A percentile compares a stretch with the other conserved stretches of the same genome.
These are phyloP conservation scores for Hydra vulgaris DNA, from an alignment of 30 jellyfish, hydroid and myxozoan genomes.

Conservation along the genomic window DNA sequence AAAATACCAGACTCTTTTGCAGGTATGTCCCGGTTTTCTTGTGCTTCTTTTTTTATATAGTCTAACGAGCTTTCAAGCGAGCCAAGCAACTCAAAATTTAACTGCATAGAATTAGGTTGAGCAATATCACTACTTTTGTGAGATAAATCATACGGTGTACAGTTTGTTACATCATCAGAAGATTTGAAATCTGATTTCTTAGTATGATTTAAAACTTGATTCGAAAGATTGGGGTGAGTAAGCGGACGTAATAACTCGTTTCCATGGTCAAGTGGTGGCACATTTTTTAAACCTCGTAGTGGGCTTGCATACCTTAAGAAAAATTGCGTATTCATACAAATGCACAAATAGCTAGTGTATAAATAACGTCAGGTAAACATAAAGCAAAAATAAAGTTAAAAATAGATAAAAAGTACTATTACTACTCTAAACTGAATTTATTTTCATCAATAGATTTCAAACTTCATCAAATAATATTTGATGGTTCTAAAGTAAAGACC, in stretches of 20 bases:
- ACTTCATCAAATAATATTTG: no score
- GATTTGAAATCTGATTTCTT: neutral
- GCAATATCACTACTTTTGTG: neutral
- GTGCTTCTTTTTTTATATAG: neutral
- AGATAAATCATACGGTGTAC: neutral
- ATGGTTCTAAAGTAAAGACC: no score
- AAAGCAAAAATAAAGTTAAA: no score
- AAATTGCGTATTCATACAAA: neutral
- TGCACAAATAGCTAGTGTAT: neutral
- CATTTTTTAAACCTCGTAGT: neutral
- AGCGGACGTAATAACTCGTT: neutral
- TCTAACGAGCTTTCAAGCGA: neutral
- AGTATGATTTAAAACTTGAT: neutral
- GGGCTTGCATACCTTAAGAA: neutral
- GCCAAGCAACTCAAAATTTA: neutral
- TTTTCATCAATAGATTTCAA: no score
- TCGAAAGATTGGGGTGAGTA: neutral
- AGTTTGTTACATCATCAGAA: neutral
- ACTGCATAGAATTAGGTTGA: neutral
- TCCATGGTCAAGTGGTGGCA: neutral
- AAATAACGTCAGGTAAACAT: neutral
- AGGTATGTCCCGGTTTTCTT: neutral
- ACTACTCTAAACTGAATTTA: no score
- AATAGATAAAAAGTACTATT: no score
- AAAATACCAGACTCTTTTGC: neutral